Evolutionary conservation across 2,888 invertebrate genomes (phyloP).

Genomic region (Syrphus vitripennis): DNA sequence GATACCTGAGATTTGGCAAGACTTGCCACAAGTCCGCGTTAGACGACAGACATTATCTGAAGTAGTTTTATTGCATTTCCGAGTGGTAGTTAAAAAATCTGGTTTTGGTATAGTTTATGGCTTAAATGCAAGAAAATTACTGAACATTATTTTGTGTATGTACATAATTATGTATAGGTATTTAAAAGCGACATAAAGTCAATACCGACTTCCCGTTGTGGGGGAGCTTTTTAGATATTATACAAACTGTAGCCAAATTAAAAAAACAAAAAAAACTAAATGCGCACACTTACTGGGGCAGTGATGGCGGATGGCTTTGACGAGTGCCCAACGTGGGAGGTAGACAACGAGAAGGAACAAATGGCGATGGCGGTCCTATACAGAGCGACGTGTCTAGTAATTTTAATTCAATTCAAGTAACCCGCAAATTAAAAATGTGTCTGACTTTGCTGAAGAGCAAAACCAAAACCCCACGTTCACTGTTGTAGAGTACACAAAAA

Average conservation of each 20-base stretch:
- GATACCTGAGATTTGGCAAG: slow-evolving; percentile 38
- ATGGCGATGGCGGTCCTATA: slow-evolving; percentile 4
- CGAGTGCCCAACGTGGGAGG: slow-evolving; percentile 67
- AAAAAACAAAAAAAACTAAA: slow-evolving; percentile 19
- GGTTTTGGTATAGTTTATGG: slow-evolving; percentile 43
- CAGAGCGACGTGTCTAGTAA: slow-evolving; percentile 66
- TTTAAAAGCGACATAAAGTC: background rate
- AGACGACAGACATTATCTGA: background rate
- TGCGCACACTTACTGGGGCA: background rate
- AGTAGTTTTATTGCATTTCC: slow-evolving; percentile 55
- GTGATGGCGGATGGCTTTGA: slow-evolving; percentile 19
- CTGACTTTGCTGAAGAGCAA: background rate
- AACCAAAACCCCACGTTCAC: slow-evolving; percentile 48
- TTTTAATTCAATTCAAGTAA: slow-evolving; percentile 64
- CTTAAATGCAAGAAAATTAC: slow-evolving; percentile 39
- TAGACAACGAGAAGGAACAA: slow-evolving; percentile 29
- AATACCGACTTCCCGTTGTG: slow-evolving; percentile 27
- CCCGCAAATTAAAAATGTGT: slow-evolving; percentile 59
- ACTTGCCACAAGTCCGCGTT: background rate
- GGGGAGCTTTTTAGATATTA: slow-evolving; percentile 11
- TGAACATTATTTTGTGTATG: background rate
- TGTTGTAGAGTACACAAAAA: background rate
- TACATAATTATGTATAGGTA: background rate
- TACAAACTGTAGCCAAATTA: slow-evolving; percentile 30
- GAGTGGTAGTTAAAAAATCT: slow-evolving; percentile 49